Evolutionary conservation across 1,140 invertebrate species (phyloP), one percentile per base, ranked within the genome.

Genomic region (Melitaea cinxia): DNA sequence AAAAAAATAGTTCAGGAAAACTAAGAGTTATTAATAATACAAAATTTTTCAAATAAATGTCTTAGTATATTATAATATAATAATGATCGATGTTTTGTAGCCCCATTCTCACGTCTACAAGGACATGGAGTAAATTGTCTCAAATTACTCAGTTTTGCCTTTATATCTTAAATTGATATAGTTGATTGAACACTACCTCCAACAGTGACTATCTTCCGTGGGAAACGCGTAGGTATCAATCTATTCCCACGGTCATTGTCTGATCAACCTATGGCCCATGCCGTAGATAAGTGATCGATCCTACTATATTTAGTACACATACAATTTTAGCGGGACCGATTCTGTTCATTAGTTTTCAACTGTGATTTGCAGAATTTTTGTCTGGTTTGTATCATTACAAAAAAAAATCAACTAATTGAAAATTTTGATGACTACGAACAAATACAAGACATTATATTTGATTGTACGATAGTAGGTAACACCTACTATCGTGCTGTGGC

Each of bases 181-280:
- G 33, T 61, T 37, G 59, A 65, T 45, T 64, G 57, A 42, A 59
- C 45, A 52, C 39, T 65, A 55, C 33, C 62, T 57, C 35, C 60
- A 61, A 61, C 53, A 58, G 61, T 50, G 56, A 28, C 63, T 56
- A 15, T 58, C 35, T 55, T 63, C 65, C 72, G 75, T 75, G 75
- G 72, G 72, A 72, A 75, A 50, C 56, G 53, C 50, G 68, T 68
- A 62, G 59, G 68, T 72, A 63, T 39, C 55, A 53, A 65, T 35
- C 35, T 52, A 55, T 70, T 74, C 70, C 69, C 70, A 73, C 72
- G 68, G 55, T 56, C 60, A 71, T 78, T 78, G 73, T 78, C 55
- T 66, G 60, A 60, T 53, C 53, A 53, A 54, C 65, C 62, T 59
- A 65, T 64, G 59, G 58, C 63, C 60, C 63, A 73, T n/a, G 67